These are phyloP conservation scores for Hydriomena furcata DNA, from an alignment of 2,888 invertebrate genomes.

Conservation along the genomic window DNA sequence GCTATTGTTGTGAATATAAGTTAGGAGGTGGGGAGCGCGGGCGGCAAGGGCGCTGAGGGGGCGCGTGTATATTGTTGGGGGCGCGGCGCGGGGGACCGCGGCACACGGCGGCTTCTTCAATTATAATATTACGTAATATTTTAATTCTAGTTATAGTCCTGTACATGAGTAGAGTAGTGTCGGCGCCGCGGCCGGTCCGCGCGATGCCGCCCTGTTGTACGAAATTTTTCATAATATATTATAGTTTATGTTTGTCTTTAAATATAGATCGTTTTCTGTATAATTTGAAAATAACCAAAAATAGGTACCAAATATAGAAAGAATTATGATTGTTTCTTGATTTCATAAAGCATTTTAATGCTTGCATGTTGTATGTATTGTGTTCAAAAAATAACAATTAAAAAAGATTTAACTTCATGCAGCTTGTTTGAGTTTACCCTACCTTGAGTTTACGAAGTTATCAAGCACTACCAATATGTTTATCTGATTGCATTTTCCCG, in stretches of 20 bases:
- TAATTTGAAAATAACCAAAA: slow-evolving; percentile 81
- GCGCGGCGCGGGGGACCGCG: slow-evolving; percentile 39
- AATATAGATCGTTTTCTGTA: slow-evolving; percentile 78
- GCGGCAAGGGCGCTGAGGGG: slow-evolving; percentile 33
- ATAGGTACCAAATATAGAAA: slow-evolving; percentile 83
- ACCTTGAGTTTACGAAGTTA: no score
- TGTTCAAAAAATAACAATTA: slow-evolving; percentile 82
- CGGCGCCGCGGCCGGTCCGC: slow-evolving; percentile 55
- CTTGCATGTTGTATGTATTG: slow-evolving; percentile 85
- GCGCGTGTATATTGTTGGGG: slow-evolving; percentile 27
- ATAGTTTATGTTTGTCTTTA: slow-evolving; percentile 80
- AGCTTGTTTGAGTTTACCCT: slow-evolving; percentile 39
- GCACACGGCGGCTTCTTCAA: slow-evolving; percentile 45
- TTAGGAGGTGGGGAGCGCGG: slow-evolving; percentile 50
- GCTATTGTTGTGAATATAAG: slow-evolving; percentile 70
- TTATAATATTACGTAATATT: slow-evolving; percentile 49
- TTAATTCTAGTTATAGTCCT: slow-evolving; percentile 48
- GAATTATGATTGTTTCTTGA: slow-evolving; percentile 79
- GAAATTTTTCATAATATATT: slow-evolving; percentile 80
- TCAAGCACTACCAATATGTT: no score
- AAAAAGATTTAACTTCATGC: slow-evolving; percentile 67
- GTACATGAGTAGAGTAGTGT: slow-evolving; percentile 50
- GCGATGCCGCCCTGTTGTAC: slow-evolving; percentile 67
- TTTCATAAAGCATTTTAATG: slow-evolving; percentile 82
- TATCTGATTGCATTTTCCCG: no score